Conservation (phyloP, 1,140 invertebrate species). For the Drosophila pruinosa region DNA sequence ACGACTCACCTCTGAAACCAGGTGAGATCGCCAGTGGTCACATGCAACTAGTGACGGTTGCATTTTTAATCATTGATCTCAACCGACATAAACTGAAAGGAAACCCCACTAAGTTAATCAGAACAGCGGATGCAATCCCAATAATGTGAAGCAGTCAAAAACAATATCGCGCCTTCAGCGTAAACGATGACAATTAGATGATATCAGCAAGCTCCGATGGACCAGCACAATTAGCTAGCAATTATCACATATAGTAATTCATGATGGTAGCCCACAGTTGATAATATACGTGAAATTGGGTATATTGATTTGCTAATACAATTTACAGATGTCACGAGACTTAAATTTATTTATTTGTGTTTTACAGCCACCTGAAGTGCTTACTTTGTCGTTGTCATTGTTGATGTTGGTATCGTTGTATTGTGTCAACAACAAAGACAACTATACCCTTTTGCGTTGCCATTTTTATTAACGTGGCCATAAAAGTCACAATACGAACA, state of each 20-base stretch:
- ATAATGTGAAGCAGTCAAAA: conserved; percentile 67
- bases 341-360: conserved; percentile 75
- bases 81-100: neutral
- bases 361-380: conserved; percentile 54
- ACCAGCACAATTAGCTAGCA: conserved; percentile 59
- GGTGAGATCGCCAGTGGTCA: neutral
- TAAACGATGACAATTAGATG: conserved; percentile 21
- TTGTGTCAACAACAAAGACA: conserved; percentile 34
- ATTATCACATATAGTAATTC: conserved; percentile 64
- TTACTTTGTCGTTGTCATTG: neutral
- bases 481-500: conserved; percentile 49
- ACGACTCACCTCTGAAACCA: neutral
- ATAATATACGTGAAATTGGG: conserved; percentile 66
- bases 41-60: conserved; percentile 74
- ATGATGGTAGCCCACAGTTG: conserved; percentile 1
- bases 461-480: conserved; percentile 65
- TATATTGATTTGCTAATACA: conserved; percentile 74
- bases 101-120: neutral
- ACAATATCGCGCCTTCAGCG: conserved; percentile 3
- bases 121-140: conserved; percentile 50
- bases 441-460: conserved; percentile 27
- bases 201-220: too few species aligned
- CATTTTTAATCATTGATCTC: conserved; percentile 62
- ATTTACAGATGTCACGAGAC: conserved; percentile 79
- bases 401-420: neutral